A percentile compares a stretch with the other conserved stretches of the same genome.
These are phyloP conservation scores for Phalacrocorax brasilianus DNA, from an alignment of 2,113 vertebrate genomes.

Conservation along the genomic window DNA sequence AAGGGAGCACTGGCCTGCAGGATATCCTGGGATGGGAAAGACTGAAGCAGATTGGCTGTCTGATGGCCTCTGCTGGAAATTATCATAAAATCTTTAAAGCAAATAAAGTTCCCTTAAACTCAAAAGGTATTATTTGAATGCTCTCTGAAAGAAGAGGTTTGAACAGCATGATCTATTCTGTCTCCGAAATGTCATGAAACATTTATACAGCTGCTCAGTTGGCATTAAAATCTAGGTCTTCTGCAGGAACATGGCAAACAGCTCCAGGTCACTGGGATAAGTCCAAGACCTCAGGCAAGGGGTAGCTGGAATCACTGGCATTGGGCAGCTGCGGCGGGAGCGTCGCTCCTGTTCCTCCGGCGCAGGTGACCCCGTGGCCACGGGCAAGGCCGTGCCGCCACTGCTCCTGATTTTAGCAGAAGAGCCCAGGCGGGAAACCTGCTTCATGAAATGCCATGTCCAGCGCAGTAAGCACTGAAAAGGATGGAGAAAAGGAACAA, in stretches of 20 bases:
- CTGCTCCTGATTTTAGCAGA: fast-evolving
- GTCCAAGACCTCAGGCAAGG: not conserved
- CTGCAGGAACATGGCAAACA: not conserved
- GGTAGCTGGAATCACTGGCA: not conserved
- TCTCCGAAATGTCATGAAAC: slow-evolving; percentile 31
- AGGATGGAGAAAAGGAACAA: not conserved
- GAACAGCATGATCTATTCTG: slow-evolving; percentile 37
- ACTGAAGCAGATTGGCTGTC: slow-evolving; percentile 18
- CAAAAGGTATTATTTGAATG: slow-evolving; percentile 47
- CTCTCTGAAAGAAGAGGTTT: slow-evolving; percentile 10
- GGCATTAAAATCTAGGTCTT: slow-evolving; percentile 51
- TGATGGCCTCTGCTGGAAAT: slow-evolving; percentile 44
- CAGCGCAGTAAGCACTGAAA: fast-evolving
- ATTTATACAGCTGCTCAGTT: slow-evolving; percentile 61
- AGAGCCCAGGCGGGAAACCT: not conserved
- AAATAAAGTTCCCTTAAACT: slow-evolving; percentile 50
- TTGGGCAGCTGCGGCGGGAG: not conserved
- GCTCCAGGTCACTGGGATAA: slow-evolving; percentile 19
- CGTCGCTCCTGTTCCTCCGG: not conserved
- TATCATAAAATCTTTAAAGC: slow-evolving; percentile 61
- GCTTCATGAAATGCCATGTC: not conserved
- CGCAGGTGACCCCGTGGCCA: not conserved
- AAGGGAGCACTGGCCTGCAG: not conserved
- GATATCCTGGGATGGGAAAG: slow-evolving; percentile 15
- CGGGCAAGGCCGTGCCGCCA: not conserved